Evolutionary conservation across 2,888 invertebrate species (phyloP), one percentile per base, ranked within the genome.

Genomic region (Odontothrips loti): DNA sequence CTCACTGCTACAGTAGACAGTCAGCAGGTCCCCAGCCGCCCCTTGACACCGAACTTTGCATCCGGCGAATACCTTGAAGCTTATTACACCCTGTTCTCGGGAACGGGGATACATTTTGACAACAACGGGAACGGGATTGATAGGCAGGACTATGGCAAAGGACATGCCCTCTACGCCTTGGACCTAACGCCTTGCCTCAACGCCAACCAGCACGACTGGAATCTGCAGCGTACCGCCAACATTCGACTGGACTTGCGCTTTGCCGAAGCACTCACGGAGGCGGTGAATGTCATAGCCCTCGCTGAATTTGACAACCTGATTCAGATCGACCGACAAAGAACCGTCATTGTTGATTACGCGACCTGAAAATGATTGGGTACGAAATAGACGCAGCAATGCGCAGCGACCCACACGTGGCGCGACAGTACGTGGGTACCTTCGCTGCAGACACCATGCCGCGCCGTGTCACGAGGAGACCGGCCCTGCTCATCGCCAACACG

Each of bases 291-390:
- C 20, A 81, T 86, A 9, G 79, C 85, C 8, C 85, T 85, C 80
- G 83, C 84, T 0, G 86, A 86, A 81, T 85, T 84, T 79, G 85
- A 86, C 75, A 86, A 85, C 82, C 79, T 85, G 17, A 81, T 86
- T 20, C 84, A 86, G 82, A 85, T 85, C 10, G 85, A 85, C 79
- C 79, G 84, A 47, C 79, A 83, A 1, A 81, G 84, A 11, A 83
- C 84, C 80, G 82, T 84, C 11, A 83, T 82, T 34, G 81, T 82
- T 12, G 84, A 84, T 80, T 84, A 75, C 79, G 80, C 78, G 80
- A 80, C 80, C n/a, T 83, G 82, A 79, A 80, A 29, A 79, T 27
- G 63, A 20, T n/a, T n/a, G 63, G 63, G 20, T 63, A 63, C 63
- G n/a, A 17, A n/a, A 20, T 63, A 9, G 20, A 63, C 17, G 63